A percentile compares a stretch with the other conserved stretches of the same genome.
Conservation (phyloP, 37 sponge, comb jelly and placozoan species). For the Crambe crambe region DNA sequence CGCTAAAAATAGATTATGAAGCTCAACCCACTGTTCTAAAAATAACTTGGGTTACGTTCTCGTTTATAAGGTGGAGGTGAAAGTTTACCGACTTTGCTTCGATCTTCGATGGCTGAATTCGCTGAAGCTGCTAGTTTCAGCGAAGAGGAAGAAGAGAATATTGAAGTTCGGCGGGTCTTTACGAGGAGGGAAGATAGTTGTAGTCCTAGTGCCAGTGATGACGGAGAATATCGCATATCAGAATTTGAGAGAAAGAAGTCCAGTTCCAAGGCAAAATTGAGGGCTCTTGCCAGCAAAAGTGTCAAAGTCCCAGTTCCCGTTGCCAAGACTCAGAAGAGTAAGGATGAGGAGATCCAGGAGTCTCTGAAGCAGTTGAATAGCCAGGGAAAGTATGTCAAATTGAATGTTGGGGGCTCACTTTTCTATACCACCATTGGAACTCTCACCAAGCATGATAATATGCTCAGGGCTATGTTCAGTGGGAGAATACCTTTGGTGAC, state of each 20-base stretch:
- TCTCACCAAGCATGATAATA: constrained; percentile 89
- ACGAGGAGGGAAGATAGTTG: neutral
- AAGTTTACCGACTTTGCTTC: neutral
- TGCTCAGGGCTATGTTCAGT: constrained; percentile 99
- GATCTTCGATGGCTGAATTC: neutral
- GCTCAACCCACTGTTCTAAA: no score
- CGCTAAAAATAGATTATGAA: no score
- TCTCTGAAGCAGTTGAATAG: constrained; percentile 43
- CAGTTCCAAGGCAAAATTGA: constrained; percentile 5
- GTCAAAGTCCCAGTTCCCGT: neutral
- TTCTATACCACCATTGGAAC: constrained; percentile 93
- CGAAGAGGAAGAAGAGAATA: constrained; percentile 41
- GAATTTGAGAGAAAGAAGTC: neutral
- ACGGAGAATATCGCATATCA: neutral
- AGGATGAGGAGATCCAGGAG: constrained; percentile 53
- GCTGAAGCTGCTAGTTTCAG: constrained; percentile 18
- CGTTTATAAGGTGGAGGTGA: neutral
- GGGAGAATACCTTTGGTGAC: constrained; percentile 89
- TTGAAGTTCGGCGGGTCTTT: constrained; percentile 36
- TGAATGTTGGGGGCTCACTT: constrained; percentile 95
- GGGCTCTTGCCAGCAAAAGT: constrained; percentile 1
- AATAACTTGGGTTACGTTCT: neutral
- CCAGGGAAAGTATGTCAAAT: constrained; percentile 86
- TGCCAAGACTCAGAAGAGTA: constrained; percentile 7
- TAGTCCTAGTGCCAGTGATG: constrained; percentile 16